phyloP scores from a whole-genome alignment of 35 echinoderm and acorn worm genomes.

The Hemicentrotus pulcherrimus region DNA sequence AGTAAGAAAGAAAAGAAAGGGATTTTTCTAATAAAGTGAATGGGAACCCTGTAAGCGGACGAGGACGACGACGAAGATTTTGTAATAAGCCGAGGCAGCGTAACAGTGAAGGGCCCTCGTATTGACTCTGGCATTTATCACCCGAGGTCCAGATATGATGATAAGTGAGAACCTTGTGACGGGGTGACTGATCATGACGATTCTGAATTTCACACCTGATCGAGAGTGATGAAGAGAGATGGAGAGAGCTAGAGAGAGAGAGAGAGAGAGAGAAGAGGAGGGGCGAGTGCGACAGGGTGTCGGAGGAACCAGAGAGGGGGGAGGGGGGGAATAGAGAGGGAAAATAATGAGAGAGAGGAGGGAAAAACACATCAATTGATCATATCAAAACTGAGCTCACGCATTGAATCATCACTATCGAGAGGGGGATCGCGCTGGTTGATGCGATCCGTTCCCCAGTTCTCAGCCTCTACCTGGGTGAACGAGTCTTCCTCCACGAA shows the following conservation, averaged over 20 bases:
- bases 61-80: not conserved
- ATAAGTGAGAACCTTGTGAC: not conserved
- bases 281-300: not conserved
- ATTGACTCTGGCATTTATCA: conserved; percentile 39
- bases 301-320: too few relatives aligned
- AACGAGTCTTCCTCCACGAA: conserved; percentile 47
- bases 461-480: not conserved
- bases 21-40: not conserved
- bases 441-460: conserved; percentile 49
- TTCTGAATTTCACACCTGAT: conserved; percentile 18
- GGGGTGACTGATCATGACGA: conserved; percentile 9
- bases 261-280: not conserved
- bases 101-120: not conserved
- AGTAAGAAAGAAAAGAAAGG: not conserved
- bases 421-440: conserved; percentile 21
- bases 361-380: too few relatives aligned
- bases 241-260: not conserved
- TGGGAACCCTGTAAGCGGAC: not conserved
- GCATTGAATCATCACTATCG: conserved; percentile 7
- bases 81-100: conserved; percentile 1
- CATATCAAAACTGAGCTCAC: not conserved
- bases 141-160: not conserved
- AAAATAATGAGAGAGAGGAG: too few relatives aligned
- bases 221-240: not conserved
- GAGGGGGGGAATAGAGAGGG: too few relatives aligned